These are phyloP conservation scores for Drosophila pruinosa DNA, from an alignment of 1,140 invertebrate species.

Conservation along the genomic window DNA sequence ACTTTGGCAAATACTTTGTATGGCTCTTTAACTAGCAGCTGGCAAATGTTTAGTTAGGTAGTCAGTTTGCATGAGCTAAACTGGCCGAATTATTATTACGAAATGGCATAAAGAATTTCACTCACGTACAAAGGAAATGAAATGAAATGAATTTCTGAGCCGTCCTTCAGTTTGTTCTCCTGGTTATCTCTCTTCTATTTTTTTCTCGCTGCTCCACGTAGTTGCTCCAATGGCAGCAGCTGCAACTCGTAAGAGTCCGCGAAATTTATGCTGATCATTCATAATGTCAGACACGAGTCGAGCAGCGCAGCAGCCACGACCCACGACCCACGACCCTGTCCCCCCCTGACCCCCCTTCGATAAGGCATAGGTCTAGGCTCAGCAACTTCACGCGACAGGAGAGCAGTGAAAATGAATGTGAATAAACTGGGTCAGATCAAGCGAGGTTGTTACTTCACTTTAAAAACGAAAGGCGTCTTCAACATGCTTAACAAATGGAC, in stretches of 20 bases:
- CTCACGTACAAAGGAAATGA: constrained; percentile 80
- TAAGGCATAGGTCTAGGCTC: constrained; percentile 30
- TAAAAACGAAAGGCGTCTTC: neutral
- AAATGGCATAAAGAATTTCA: constrained; percentile 65
- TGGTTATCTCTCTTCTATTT: constrained; percentile 42
- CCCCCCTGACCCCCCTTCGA: neutral
- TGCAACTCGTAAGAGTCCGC: constrained; percentile 60
- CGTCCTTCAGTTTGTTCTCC: constrained; percentile 50
- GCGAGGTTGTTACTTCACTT: neutral
- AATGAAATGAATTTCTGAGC: constrained; percentile 80
- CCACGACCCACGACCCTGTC: too few relatives aligned
- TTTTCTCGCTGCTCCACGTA: constrained; percentile 5
- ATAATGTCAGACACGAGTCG: constrained; percentile 73
- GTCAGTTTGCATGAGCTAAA: constrained; percentile 57
- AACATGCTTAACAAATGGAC: neutral
- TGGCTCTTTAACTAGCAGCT: neutral
- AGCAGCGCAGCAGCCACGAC: constrained; percentile 9
- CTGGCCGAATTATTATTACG: constrained; percentile 58
- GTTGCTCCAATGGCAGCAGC: constrained; percentile 24
- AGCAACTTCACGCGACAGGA: constrained; percentile 17
- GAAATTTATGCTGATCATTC: constrained; percentile 81
- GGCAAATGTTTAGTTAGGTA: constrained; percentile 9
- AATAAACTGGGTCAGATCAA: constrained; percentile 59
- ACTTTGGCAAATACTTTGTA: neutral
- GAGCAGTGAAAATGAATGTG: constrained; percentile 65